A percentile compares a stretch with the other conserved stretches of the same genome.
These are phyloP conservation scores for Rousettus leschenaultii DNA, from an alignment of 2,113 vertebrate genomes.

Conservation along the genomic window DNA sequence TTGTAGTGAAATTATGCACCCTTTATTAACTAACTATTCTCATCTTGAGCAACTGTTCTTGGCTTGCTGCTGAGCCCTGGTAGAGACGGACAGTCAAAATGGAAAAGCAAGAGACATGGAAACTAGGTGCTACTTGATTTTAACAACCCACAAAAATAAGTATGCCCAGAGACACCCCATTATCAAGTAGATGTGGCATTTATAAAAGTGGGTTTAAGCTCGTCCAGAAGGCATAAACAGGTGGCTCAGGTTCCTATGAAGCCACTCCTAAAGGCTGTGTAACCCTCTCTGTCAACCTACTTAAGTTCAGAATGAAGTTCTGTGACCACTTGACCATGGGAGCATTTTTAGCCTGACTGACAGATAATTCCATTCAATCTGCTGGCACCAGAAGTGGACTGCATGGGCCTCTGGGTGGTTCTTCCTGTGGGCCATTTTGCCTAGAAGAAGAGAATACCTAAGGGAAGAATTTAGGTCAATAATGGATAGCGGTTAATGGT, in stretches of 20 bases:
- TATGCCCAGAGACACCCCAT: not conserved
- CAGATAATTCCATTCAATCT: not conserved
- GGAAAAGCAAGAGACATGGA: not conserved
- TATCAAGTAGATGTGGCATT: not conserved
- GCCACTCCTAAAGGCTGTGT: not conserved
- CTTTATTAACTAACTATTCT: not conserved
- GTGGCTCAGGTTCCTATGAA: not conserved
- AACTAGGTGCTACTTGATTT: not conserved
- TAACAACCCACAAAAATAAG: not conserved
- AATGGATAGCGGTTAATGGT: not conserved
- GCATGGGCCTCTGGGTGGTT: not conserved
- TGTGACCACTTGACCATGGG: not conserved
- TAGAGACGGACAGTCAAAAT: not conserved
- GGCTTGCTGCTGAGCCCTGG: not conserved
- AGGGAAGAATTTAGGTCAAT: not conserved
- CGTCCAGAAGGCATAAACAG: not conserved
- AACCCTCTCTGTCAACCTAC: not conserved
- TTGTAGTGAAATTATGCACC: not conserved
- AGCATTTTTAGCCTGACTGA: not conserved
- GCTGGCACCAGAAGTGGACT: not conserved
- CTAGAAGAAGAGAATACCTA: not conserved
- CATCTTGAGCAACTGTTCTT: not conserved
- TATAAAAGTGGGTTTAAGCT: not conserved
- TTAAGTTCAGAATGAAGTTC: not conserved
- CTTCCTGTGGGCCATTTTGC: not conserved